Conservation (phyloP, 2,797 vertebrate species). For the Coccyzus lansbergi region DNA sequence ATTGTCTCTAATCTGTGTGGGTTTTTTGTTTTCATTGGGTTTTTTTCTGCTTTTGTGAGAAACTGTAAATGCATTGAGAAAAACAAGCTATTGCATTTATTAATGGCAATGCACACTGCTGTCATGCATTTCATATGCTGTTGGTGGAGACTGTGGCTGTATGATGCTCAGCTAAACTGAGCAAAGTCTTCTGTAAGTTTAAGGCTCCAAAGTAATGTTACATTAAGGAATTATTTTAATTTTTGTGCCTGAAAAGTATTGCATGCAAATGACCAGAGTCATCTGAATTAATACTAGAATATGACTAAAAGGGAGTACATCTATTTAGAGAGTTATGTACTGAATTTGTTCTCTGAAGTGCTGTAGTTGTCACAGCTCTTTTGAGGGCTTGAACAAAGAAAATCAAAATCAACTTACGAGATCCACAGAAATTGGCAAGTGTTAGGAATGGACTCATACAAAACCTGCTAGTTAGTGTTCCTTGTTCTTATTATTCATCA, state of each 20-base stretch:
- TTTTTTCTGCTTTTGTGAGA: neutral
- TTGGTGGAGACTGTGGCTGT: neutral
- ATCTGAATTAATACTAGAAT: neutral
- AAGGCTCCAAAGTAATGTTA: neutral
- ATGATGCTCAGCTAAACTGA: neutral
- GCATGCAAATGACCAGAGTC: neutral
- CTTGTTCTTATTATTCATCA: neutral
- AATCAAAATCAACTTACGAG: neutral
- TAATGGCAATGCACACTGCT: neutral
- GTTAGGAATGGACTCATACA: neutral
- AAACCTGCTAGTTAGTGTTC: neutral
- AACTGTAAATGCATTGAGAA: slow-evolving; percentile 41
- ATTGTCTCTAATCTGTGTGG: slow-evolving; percentile 50
- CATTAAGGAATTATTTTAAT: neutral
- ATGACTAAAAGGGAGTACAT: neutral
- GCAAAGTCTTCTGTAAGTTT: neutral
- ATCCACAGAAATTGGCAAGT: neutral
- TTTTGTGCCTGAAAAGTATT: neutral
- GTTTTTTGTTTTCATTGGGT: slow-evolving; percentile 24
- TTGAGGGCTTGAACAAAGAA: neutral
- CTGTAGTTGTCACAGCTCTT: neutral
- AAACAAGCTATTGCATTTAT: slow-evolving; percentile 12
- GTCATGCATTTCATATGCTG: neutral
- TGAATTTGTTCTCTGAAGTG: neutral
- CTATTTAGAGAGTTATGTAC: neutral